phyloP scores from a whole-genome alignment of 2,888 invertebrate genomes.

The Zonitis immaculata region DNA sequence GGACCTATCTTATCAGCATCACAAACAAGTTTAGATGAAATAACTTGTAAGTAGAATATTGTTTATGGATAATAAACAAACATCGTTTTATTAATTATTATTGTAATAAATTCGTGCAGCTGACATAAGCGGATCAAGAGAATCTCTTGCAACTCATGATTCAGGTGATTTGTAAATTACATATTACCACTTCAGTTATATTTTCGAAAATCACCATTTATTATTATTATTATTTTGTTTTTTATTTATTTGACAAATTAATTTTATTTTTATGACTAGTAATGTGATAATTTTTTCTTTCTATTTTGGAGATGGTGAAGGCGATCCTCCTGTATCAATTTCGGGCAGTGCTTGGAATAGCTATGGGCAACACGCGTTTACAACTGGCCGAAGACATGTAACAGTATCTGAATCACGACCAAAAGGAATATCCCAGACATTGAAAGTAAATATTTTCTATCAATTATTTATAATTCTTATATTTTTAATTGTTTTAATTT shows the following conservation, averaged over 20 bases:
- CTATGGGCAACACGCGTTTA: constrained; percentile 65
- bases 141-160: constrained; percentile 74
- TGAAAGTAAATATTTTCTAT: constrained; percentile 51
- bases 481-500: not conserved
- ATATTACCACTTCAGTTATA: not conserved
- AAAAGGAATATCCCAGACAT: constrained; percentile 63
- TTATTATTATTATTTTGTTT: constrained; percentile 7
- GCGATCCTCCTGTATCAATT: constrained; percentile 44
- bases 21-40: constrained; percentile 63
- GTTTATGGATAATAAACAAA: not conserved
- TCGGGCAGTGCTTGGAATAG: constrained; percentile 58
- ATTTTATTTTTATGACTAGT: not conserved
- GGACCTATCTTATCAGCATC: constrained; percentile 52
- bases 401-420: constrained; percentile 59
- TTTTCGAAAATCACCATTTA: not conserved
- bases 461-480: constrained; percentile 3
- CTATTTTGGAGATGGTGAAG: constrained; percentile 41
- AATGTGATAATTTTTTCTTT: too few relatives aligned
- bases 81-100: constrained; percentile 1
- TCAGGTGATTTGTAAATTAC: constrained; percentile 58
- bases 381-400: constrained; percentile 62
- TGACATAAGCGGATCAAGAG: constrained; percentile 76
- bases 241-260: not conserved
- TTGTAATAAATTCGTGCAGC: constrained; percentile 47
- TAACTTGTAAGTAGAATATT: constrained; percentile 54